These are phyloP conservation scores for Mirounga angustirostris DNA, from an alignment of 2,113 vertebrate species.

Conservation along the genomic window DNA sequence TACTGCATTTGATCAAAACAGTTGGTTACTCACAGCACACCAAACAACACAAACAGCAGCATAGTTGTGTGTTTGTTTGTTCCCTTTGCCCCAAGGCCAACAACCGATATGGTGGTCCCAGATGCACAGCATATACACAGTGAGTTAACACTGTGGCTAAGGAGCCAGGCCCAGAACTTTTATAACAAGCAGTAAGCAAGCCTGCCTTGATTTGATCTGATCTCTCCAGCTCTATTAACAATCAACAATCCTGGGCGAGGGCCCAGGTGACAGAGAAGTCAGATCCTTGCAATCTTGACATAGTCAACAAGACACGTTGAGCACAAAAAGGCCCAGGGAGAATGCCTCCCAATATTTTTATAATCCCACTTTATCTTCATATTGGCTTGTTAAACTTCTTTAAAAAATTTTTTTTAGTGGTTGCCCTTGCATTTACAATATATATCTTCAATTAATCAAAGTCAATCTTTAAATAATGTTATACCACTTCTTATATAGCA, in stretches of 20 bases:
- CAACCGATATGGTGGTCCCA: background rate
- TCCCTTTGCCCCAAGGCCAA: background rate
- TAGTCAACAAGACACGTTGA: background rate
- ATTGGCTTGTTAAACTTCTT: background rate
- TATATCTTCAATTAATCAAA: background rate
- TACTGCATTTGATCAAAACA: background rate
- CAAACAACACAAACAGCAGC: background rate
- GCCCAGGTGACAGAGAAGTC: background rate
- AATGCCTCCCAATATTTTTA: background rate
- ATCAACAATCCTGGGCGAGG: background rate
- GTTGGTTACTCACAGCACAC: background rate
- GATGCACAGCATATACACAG: background rate
- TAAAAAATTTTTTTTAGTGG: background rate
- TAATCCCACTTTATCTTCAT: background rate
- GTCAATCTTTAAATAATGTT: background rate
- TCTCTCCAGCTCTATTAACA: background rate
- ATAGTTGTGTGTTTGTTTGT: background rate
- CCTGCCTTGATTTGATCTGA: background rate
- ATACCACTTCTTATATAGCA: background rate
- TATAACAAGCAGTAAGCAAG: background rate
- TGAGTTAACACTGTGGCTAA: background rate
- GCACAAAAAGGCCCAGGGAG: background rate
- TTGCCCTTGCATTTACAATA: background rate
- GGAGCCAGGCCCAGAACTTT: background rate
- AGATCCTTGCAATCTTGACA: background rate